These are phyloP conservation scores for Caenorhabditis afra DNA, from an alignment of 2,888 invertebrate genomes.

Conservation along the genomic window DNA sequence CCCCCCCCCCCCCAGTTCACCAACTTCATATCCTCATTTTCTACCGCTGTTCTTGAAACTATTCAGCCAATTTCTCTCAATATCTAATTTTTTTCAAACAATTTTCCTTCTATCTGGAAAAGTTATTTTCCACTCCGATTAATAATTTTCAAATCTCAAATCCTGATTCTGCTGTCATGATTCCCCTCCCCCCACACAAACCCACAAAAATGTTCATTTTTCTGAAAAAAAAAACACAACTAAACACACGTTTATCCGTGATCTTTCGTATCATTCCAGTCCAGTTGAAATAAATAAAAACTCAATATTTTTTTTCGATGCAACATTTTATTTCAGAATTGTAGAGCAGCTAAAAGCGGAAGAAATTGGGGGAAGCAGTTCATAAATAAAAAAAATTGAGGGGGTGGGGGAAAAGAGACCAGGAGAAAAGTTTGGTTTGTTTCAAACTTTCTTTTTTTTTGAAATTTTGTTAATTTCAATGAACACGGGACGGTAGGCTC, in stretches of 20 bases:
- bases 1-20: background rate
- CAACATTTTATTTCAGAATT: slow-evolving; percentile 11
- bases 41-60: slow-evolving; percentile 6
- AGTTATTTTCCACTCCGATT: slow-evolving; percentile 46
- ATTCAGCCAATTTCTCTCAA: slow-evolving; percentile 16
- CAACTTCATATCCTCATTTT: slow-evolving; percentile 5
- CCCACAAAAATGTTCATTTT: slow-evolving; percentile 10
- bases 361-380: slow-evolving; percentile 21
- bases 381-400: slow-evolving; percentile 27
- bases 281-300: slow-evolving; percentile 33
- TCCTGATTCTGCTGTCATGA: slow-evolving; percentile 51
- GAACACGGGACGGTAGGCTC: too few relatives aligned
- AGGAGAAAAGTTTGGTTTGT: background rate
- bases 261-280: slow-evolving; percentile 52
- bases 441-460: too few relatives aligned
- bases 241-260: too few relatives aligned
- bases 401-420: background rate
- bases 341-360: slow-evolving; percentile 1
- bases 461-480: too few relatives aligned
- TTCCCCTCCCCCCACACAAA: background rate
- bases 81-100: slow-evolving; percentile 15
- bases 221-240: slow-evolving; percentile 18
- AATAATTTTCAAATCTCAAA: slow-evolving; percentile 18
- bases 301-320: background rate
- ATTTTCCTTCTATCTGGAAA: slow-evolving; percentile 43